Evolutionary conservation across 1,140 invertebrate genomes (phyloP).

Genomic region (Brachionus rotundiformis): DNA sequence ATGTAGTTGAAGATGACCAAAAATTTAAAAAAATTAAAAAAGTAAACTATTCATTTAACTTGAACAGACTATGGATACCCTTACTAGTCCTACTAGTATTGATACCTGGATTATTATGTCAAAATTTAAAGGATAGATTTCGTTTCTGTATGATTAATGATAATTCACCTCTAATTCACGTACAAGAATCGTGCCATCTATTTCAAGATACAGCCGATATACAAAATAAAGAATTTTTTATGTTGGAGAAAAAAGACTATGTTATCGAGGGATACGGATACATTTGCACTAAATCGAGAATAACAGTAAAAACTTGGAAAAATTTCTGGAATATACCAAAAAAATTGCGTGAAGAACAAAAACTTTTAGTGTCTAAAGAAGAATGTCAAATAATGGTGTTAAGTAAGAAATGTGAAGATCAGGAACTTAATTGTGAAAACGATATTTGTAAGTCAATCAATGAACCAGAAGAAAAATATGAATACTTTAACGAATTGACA

Average conservation of each 20-base stretch:
- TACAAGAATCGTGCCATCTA: conserved; percentile 6
- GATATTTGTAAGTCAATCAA: not conserved
- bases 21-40: not conserved
- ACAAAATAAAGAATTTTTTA: not conserved
- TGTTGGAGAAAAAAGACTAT: not conserved
- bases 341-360: not conserved
- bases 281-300: conserved; percentile 8
- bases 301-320: conserved; percentile 22
- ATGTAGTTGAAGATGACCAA: not conserved
- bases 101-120: not conserved
- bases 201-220: not conserved
- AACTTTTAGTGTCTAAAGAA: not conserved
- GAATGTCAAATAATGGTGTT: not conserved
- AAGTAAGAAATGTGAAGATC: not conserved
- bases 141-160: not conserved
- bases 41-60: not conserved
- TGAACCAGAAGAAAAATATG: conserved; percentile 15
- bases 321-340: not conserved
- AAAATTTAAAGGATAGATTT: not conserved
- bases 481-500: not conserved
- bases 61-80: not conserved
- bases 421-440: not conserved
- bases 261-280: not conserved
- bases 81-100: not conserved
- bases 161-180: not conserved